Base-by-base conservation (phyloP, 2,797 vertebrate genomes). In the Oreonectes daqikongensis region DNA sequence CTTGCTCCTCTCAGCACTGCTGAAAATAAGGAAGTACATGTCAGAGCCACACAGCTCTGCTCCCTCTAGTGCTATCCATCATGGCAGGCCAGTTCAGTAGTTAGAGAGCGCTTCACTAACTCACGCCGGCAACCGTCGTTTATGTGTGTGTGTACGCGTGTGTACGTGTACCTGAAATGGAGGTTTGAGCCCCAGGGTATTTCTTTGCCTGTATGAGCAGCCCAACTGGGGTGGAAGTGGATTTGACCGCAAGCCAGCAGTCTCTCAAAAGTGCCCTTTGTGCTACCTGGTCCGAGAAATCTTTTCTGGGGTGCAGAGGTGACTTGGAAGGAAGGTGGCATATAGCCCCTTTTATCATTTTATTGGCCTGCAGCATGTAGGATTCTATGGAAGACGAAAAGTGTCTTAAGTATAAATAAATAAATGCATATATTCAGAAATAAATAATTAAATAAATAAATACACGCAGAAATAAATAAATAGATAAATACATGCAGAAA, bases 1-100 rank as follows among this genome's bases (percentile, higher is more conserved):
- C 86, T 57, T 65, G 77, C 82, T 90, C 90, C 88, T 89, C 84
- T 80, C 87, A 86, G 88, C 86, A 84, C 86, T 79, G 78, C 85
- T 84, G 85, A 85, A 92, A 92, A 92, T 90, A 90, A 90, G 89
- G 88, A 90, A 91, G 90, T 90, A 84, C 87, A 90, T 91, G 90
- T 92, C 90, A 88, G 87, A 86, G 83, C 86, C 85, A 87, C 88
- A 89, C 89, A 85, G 90, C 86, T 89, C 87, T 55, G 87, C 84
- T 93, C 91, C 90, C 91, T 90, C 88, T 88, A 90, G 90, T 91
- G 86, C 85, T 86, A 92, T 92, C 90, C 90, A 93, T 93, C 91
- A 93, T 89, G 84, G 89, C 87, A 90, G 92, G 90, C 86, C 91
- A 90, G 87, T 90, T 89, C 88, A 90, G 89, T 90, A 90, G 91